Percentiles rank a stretch among this genome's conserved stretches.
These are phyloP conservation scores for Thera obeliscata DNA, from an alignment of 2,888 invertebrate species.

Conservation along the genomic window DNA sequence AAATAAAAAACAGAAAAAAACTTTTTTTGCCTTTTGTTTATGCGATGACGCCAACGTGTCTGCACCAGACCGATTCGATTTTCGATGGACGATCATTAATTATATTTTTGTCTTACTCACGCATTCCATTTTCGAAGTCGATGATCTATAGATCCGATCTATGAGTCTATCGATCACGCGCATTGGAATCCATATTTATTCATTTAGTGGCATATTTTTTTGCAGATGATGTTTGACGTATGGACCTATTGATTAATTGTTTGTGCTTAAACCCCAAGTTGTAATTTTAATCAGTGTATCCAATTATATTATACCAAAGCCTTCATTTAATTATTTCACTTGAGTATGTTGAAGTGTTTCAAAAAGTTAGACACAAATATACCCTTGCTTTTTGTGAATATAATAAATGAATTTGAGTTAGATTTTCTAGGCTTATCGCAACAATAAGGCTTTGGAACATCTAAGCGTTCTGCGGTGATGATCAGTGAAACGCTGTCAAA, in stretches of 20 bases:
- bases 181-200: conserved; percentile 81
- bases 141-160: conserved; percentile 84
- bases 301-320: conserved; percentile 45
- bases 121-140: conserved; percentile 81
- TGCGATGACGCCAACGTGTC: conserved; percentile 82
- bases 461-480: too few relatives aligned
- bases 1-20: conserved; percentile 64
- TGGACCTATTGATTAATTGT: conserved; percentile 62
- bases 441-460: too few relatives aligned
- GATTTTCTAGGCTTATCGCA: too few relatives aligned
- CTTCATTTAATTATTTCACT: neutral
- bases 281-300: conserved; percentile 61
- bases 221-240: conserved; percentile 75
- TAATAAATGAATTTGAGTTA: too few relatives aligned
- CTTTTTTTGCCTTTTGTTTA: conserved; percentile 81
- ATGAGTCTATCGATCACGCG: conserved; percentile 82
- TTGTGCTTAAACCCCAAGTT: conserved; percentile 58
- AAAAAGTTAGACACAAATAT: too few relatives aligned
- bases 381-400: too few relatives aligned
- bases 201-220: conserved; percentile 79
- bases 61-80: conserved; percentile 82
- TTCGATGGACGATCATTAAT: conserved; percentile 81
- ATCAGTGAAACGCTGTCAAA: too few relatives aligned
- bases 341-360: too few relatives aligned
- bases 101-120: conserved; percentile 85